A percentile compares a stretch with the other conserved stretches of the same genome.
phyloP scores from a whole-genome alignment of 2,113 vertebrate species.

The Chelonoidis abingdonii region DNA sequence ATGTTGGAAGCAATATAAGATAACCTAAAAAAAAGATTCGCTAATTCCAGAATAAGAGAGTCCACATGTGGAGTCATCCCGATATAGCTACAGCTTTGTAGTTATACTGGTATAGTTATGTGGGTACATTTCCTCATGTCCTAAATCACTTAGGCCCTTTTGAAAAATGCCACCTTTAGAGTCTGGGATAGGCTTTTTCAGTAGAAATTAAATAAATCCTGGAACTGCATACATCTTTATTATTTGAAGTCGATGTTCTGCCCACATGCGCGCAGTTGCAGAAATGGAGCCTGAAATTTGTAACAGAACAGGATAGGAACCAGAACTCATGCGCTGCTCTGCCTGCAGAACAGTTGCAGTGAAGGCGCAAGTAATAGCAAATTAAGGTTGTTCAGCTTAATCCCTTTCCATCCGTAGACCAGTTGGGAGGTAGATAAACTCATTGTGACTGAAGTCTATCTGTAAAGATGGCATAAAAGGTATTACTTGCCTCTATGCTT shows the following conservation, averaged over 20 bases:
- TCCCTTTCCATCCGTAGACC: neutral
- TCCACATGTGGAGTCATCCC: too few relatives aligned
- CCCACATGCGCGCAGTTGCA: neutral
- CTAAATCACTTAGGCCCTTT: neutral
- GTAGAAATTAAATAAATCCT: constrained; percentile 16
- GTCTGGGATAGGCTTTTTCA: constrained; percentile 33
- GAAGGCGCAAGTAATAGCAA: rapidly evolving
- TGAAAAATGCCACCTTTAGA: neutral
- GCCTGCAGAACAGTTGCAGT: neutral
- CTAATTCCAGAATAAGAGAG: too few relatives aligned
- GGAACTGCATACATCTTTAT: neutral
- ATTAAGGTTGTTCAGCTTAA: neutral
- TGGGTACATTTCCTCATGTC: constrained; percentile 25
- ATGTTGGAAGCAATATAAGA: too few relatives aligned
- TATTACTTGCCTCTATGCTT: neutral
- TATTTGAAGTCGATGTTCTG: neutral
- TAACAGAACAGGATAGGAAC: neutral
- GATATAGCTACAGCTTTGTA: too few relatives aligned
- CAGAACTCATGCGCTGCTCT: too few relatives aligned
- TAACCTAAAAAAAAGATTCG: too few relatives aligned
- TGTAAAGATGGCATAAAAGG: neutral
- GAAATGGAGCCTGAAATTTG: neutral
- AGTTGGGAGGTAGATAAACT: neutral
- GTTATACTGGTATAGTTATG: neutral
- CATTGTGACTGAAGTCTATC: neutral